Base-by-base conservation (phyloP, 2,888 invertebrate species). In the Odontothrips loti region DNA sequence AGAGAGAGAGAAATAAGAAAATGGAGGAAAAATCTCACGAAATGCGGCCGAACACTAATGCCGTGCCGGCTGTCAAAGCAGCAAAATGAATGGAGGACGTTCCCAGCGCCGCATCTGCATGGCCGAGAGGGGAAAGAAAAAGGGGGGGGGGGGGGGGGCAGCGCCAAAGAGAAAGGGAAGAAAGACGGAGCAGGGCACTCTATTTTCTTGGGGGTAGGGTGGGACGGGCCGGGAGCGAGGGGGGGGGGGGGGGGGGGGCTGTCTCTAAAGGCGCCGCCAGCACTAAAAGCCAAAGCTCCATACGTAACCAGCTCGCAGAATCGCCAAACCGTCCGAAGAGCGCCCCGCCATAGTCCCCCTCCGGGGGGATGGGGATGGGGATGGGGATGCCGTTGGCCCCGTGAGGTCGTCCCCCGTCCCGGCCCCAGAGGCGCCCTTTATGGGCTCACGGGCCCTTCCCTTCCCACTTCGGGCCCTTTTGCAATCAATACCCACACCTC, bases 371-470 rank as follows among this genome's bases (percentile, higher is more conserved):
- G n/a, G n/a, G n/a, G n/a, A n/a, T n/a, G n/a, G n/a, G n/a, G n/a
- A n/a, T n/a, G n/a, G n/a, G n/a, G n/a, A n/a, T n/a, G n/a, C n/a
- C n/a, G n/a, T n/a, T n/a, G 86, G 88, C 88, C 83, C 89, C 85
- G 85, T 88, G 89, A 83, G 86, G 85, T 82, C 89, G 86, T 83
- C 89, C 89, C 83, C 89, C 85, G 83, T 88, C 86, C 80, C 88
- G 85, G 79, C 87, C 87, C 82, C 88, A 85, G 84, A 86, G 86
- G 84, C 34, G 34, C 34, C 34, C 34, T 43, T 43, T 43, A 43
- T 43, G 34, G 2, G 34, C 34, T 6, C 34, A 43, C 34, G 34
- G 34, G 34, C 34, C 34, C 34, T 43, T 43, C 34, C 34, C 34
- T 43, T 43, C 34, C 34, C 34, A 43, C 34, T 43, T 43, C 34